Conservation (phyloP, 2,888 invertebrate genomes). For the Drepana falcataria region DNA sequence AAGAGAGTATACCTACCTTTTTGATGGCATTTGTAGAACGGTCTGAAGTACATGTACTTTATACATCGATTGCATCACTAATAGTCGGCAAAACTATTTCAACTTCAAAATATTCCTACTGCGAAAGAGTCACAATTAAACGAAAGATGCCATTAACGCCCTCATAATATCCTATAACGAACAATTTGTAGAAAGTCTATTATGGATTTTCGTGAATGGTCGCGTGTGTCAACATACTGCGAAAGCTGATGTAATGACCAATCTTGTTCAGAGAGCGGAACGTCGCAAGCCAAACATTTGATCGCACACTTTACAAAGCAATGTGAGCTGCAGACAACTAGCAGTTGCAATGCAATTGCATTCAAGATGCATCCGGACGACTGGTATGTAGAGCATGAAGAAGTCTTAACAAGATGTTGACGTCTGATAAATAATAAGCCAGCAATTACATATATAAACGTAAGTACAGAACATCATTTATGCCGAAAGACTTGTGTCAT, state of each 20-base stretch:
- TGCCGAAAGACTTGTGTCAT: too few species aligned
- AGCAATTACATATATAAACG: too few species aligned
- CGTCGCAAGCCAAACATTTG: conserved; percentile 5
- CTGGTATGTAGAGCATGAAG: neutral
- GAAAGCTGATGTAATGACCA: conserved; percentile 16
- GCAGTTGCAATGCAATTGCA: neutral
- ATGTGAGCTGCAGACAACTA: neutral
- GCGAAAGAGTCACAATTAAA: too few species aligned
- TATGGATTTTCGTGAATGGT: conserved; percentile 26
- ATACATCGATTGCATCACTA: too few species aligned
- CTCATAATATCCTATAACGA: conserved; percentile 29
- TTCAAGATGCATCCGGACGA: neutral
- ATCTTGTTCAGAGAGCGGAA: conserved; percentile 31
- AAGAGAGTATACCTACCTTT: too few species aligned
- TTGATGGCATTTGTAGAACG: too few species aligned
- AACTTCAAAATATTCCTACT: too few species aligned
- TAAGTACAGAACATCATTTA: too few species aligned
- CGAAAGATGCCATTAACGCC: neutral
- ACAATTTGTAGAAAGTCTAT: conserved; percentile 35
- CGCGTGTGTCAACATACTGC: conserved; percentile 15
- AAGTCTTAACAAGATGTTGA: neutral
- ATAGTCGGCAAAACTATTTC: too few species aligned
- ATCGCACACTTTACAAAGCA: neutral
- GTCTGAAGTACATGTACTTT: too few species aligned
- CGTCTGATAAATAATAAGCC: neutral